Evolutionary conservation across 2,888 invertebrate species (phyloP).

Genomic region (Eulithis prunata): DNA sequence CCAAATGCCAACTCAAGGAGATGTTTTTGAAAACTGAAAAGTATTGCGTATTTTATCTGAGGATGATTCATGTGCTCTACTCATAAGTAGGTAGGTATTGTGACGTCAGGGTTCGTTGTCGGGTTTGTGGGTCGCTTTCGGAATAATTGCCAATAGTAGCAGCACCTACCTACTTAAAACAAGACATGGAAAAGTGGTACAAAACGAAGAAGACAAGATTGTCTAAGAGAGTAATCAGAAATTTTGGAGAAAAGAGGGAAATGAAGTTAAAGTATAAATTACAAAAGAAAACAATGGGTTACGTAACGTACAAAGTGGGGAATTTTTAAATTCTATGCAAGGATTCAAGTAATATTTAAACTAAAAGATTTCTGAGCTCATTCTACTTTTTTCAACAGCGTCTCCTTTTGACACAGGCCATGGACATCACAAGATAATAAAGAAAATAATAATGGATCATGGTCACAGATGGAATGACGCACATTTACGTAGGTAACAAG

Average conservation of each 20-base stretch:
- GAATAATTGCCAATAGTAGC: conserved; percentile 36
- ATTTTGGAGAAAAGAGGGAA: background rate
- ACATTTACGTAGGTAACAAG: conserved; percentile 8
- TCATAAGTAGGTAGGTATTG: conserved; percentile 32
- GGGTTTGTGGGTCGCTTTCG: conserved; percentile 35
- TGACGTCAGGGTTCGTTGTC: conserved; percentile 36
- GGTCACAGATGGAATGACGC: conserved; percentile 25
- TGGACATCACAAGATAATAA: background rate
- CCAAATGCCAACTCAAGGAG: conserved; percentile 29
- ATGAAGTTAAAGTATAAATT: too few species aligned
- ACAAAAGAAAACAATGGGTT: too few species aligned
- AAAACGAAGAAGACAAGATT: background rate
- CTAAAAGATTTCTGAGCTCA: too few species aligned
- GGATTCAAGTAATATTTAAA: too few species aligned
- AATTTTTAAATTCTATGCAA: too few species aligned
- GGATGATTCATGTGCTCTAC: conserved; percentile 36
- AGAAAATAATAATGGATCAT: conserved; percentile 21
- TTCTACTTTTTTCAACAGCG: too few species aligned
- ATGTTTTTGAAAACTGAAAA: conserved; percentile 39
- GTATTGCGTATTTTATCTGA: conserved; percentile 37
- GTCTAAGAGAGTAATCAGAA: too few species aligned
- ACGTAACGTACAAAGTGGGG: too few species aligned
- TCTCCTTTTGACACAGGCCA: too few species aligned
- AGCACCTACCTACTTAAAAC: background rate
- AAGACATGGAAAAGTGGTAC: conserved; percentile 26